These are phyloP conservation scores for Macrochelys suwanniensis DNA, from an alignment of 2,797 vertebrate genomes.

Conservation along the genomic window DNA sequence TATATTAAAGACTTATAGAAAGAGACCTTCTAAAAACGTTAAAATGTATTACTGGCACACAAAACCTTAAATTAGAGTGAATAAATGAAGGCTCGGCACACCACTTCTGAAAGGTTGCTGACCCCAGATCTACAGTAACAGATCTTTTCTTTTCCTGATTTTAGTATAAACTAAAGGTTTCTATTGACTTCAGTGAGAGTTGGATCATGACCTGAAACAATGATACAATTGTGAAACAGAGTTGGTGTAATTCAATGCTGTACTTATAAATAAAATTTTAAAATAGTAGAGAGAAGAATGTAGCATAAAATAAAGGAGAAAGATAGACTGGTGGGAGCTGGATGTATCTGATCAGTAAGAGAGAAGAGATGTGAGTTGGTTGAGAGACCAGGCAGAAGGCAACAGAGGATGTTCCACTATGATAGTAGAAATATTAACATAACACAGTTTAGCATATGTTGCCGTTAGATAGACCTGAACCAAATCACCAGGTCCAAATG, in stretches of 20 bases:
- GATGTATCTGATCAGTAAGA: background rate
- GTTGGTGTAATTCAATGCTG: background rate
- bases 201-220: background rate
- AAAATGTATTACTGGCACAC: too few relatives aligned
- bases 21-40: too few relatives aligned
- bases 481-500: background rate
- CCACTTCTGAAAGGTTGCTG: too few relatives aligned
- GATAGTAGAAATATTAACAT: constrained; percentile 35
- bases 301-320: background rate
- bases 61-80: too few relatives aligned
- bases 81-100: too few relatives aligned
- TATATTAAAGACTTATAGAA: too few relatives aligned
- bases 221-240: background rate
- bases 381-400: background rate
- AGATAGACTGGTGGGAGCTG: background rate
- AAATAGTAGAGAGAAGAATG: background rate
- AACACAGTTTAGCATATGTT: background rate
- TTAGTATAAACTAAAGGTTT: constrained; percentile 23
- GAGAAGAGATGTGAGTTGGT: background rate
- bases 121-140: background rate
- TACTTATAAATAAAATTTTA: background rate
- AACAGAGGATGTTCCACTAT: background rate
- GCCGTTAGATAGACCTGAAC: constrained; percentile 7
- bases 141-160: background rate
- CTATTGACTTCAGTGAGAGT: background rate